Percentiles rank a stretch among this genome's conserved stretches.
These are phyloP conservation scores for Leucoma salicis DNA, from an alignment of 2,888 invertebrate genomes.

Conservation along the genomic window DNA sequence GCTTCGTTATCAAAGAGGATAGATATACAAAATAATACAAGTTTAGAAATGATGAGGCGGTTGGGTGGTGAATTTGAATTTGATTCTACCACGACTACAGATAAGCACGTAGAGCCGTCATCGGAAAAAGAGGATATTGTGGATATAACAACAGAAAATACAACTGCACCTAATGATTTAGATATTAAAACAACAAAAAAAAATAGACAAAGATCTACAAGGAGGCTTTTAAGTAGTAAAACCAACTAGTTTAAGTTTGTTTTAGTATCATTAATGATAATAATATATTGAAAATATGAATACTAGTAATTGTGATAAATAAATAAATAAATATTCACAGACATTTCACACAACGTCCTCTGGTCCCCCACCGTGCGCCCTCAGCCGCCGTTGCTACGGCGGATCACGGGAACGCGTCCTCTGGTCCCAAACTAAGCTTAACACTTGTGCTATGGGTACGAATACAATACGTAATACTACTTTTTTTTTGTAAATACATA, in stretches of 20 bases:
- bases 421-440: no score
- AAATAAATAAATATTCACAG: no score
- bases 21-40: conserved; percentile 57
- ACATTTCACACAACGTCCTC: no score
- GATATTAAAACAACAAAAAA: conserved; percentile 34
- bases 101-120: background rate
- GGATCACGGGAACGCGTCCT: no score
- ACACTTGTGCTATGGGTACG: no score
- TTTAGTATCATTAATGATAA: no score
- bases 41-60: conserved; percentile 47
- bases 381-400: no score
- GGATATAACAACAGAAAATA: conserved; percentile 7
- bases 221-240: background rate
- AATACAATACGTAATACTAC: no score
- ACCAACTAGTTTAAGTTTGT: background rate
- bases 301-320: no score
- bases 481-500: no score
- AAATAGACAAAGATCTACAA: conserved; percentile 33
- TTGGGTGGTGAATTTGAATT: conserved; percentile 25
- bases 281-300: no score
- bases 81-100: background rate
- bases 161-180: background rate
- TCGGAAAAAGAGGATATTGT: background rate
- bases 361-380: no score
- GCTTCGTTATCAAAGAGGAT: conserved; percentile 50